Conservation (phyloP, 2,113 vertebrate species). For the Rhinoptilus africanus region DNA sequence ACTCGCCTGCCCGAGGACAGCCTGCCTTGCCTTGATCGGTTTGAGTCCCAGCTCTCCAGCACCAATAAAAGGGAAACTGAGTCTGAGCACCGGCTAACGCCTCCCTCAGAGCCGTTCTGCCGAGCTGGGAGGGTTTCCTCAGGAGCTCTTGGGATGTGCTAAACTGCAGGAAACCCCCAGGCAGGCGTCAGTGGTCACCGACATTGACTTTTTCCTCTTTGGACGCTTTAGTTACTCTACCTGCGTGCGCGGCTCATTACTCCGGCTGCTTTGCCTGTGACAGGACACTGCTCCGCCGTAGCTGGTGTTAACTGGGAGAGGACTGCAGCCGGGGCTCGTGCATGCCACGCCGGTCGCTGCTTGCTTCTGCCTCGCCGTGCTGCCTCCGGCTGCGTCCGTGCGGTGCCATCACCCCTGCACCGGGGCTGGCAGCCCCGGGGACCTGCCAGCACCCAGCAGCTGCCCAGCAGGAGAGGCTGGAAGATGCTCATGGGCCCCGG, state of each 20-base stretch:
- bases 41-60: background rate
- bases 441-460: background rate
- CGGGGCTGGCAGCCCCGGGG: background rate
- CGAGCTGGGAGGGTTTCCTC: background rate
- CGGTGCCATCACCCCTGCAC: background rate
- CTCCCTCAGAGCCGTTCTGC: background rate
- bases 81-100: background rate
- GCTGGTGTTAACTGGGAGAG: background rate
- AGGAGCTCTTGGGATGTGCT: background rate
- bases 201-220: background rate
- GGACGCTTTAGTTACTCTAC: background rate
- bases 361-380: background rate
- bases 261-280: background rate
- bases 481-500: background rate
- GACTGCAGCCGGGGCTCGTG: background rate
- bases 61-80: background rate
- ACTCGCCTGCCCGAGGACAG: background rate
- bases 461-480: background rate
- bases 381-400: fast-evolving
- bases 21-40: background rate
- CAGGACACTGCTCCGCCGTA: background rate
- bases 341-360: background rate
- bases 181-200: too few species aligned
- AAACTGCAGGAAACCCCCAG: background rate
- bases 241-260: too few species aligned